Base-by-base conservation (phyloP, 30 jellyfish, hydroid and myxozoan genomes). In the Pelagia noctiluca region DNA sequence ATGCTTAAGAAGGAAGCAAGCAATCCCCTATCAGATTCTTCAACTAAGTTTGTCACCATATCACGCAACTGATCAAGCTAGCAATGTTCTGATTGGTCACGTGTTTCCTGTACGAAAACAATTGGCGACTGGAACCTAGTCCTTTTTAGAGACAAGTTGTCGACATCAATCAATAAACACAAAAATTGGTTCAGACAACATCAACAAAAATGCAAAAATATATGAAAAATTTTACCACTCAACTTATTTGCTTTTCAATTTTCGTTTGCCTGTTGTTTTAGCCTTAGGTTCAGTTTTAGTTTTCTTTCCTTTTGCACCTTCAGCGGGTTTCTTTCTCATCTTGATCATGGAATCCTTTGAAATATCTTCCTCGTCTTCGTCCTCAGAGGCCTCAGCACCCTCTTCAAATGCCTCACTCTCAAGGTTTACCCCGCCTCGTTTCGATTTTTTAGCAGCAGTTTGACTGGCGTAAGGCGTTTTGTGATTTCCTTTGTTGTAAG, bases 401-500 rank as follows among this genome's bases (percentile, higher is more conserved):
- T 73, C 95, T 31, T 29, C 96, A 21, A 24, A 83, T 21, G 33
- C 25, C 7, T 69, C 86, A 19, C 18, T 87, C 30, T 69, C 96
- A 4, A 4, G 11, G 35, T 28, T 54, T 2, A 88, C 86, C 8
- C 90, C 80, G 28, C 71, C 93, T 2, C 84, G 79, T 81, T 78
- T 82, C 38, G 83, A 22, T 87, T 82, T 87, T 83, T 87, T 93
- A 29, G 94, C 94, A 68, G 65, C 57, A 25, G 74, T 29, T 52
- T 82, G 89, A 33, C 69, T 46, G 22, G 97, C 89, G 62, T 88
- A 94, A 2, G 99, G 99, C 7, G 84, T 80, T 35, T 83, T 35
- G 71, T 94, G 99, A 22, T 61, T 4, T 4, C 78, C 97, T 89
- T 94, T 94, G 82, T 94, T 94, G 78, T 88, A 88, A 25, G 94